These are phyloP conservation scores for Fragum whitleyi DNA, from an alignment of 2,888 invertebrate genomes.

Conservation along the genomic window DNA sequence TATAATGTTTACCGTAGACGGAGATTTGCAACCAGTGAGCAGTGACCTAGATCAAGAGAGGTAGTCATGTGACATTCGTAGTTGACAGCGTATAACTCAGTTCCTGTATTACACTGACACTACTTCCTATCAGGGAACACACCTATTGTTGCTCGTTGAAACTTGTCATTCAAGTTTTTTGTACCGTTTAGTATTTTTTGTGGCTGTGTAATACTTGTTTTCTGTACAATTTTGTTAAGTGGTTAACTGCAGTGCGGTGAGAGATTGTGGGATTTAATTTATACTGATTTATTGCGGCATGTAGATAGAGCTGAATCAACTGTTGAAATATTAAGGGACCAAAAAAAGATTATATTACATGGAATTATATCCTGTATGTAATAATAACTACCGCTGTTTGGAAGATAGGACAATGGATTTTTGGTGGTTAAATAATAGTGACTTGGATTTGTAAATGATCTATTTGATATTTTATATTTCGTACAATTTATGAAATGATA, in stretches of 20 bases:
- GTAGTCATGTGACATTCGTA: conserved; percentile 39
- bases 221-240: background rate
- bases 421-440: background rate
- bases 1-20: conserved; percentile 23
- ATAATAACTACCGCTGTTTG: conserved; percentile 10
- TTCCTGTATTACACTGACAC: conserved; percentile 48
- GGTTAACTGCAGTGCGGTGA: background rate
- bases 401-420: conserved; percentile 8
- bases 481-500: background rate
- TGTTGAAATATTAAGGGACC: conserved; percentile 11
- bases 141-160: conserved; percentile 30
- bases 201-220: background rate
- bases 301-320: conserved; percentile 1
- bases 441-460: background rate
- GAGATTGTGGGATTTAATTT: background rate
- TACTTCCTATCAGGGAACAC: conserved; percentile 34
- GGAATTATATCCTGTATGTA: conserved; percentile 26
- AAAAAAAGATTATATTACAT: conserved; percentile 19
- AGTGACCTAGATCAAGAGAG: conserved; percentile 34
- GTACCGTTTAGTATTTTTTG: background rate
- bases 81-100: conserved; percentile 58
- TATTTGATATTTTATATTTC: background rate
- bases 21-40: conserved; percentile 31
- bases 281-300: background rate
- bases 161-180: conserved; percentile 21